These are phyloP conservation scores for Pteropus alecto DNA, from an alignment of 2,113 vertebrate species.

Conservation along the genomic window DNA sequence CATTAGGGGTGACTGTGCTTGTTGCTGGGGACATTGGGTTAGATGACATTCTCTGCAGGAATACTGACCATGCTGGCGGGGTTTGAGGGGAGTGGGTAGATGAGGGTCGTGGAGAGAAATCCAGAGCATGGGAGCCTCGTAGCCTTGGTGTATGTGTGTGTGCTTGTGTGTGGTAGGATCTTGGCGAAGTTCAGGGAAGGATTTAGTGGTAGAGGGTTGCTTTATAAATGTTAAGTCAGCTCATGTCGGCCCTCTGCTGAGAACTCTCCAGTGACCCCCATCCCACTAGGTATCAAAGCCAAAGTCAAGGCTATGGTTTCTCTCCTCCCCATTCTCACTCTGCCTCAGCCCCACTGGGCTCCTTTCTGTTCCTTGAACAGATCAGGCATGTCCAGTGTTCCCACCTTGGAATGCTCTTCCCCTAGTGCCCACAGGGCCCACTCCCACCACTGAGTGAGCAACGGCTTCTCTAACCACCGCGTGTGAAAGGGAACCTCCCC, in stretches of 20 bases:
- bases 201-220: background rate
- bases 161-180: background rate
- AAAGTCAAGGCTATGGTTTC: background rate
- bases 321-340: background rate
- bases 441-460: background rate
- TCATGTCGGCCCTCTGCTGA: background rate
- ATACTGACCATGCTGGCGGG: background rate
- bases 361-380: background rate
- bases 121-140: background rate
- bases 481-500: background rate
- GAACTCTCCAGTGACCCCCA: background rate
- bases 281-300: background rate
- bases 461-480: background rate
- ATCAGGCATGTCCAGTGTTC: background rate
- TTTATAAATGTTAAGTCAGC: background rate
- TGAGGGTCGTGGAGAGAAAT: background rate
- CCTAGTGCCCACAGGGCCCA: background rate
- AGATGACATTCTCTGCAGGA: background rate
- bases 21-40: too few species aligned
- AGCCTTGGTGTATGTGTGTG: background rate
- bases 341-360: background rate
- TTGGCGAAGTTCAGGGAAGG: background rate
- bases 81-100: too few species aligned
- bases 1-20: background rate
- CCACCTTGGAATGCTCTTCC: background rate